A percentile compares a stretch with the other conserved stretches of the same genome.
phyloP scores from a whole-genome alignment of 2,797 vertebrate species.

The Cossypha dichroa region DNA sequence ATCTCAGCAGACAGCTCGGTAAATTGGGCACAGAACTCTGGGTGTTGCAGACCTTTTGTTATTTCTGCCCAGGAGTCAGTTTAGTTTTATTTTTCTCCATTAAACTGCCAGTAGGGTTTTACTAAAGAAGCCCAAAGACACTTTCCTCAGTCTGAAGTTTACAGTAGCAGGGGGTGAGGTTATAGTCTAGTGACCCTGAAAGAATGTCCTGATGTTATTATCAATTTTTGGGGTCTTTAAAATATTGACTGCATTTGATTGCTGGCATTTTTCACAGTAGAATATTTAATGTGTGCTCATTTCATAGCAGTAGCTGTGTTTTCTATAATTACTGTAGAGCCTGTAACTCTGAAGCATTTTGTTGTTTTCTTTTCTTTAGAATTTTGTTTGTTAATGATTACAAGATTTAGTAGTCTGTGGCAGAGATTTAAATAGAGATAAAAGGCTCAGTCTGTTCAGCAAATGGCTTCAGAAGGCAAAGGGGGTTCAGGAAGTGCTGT shows the following conservation, averaged over 20 bases:
- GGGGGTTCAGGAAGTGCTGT: background rate
- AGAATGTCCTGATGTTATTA: background rate
- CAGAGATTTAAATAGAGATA: background rate
- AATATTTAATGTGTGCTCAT: background rate
- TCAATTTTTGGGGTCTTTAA: background rate
- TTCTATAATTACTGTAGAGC: background rate
- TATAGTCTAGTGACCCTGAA: background rate
- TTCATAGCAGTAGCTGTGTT: background rate
- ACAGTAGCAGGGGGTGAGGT: background rate
- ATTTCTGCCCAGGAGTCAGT: background rate
- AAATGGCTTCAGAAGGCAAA: background rate
- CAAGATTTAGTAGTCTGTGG: background rate
- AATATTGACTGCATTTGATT: background rate
- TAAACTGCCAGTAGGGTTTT: background rate
- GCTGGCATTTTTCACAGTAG: background rate
- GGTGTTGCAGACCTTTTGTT: slow-evolving; percentile 8
- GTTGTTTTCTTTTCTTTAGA: background rate
- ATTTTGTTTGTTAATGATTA: background rate
- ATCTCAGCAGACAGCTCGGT: slow-evolving; percentile 42
- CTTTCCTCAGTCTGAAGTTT: background rate
- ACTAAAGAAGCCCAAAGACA: background rate
- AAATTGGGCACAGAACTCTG: background rate
- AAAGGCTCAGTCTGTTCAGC: background rate
- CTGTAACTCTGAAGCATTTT: background rate
- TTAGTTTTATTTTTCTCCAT: background rate